Evolutionary conservation across 2,888 invertebrate genomes (phyloP), one percentile per base, ranked within the genome.

Genomic region (Stenchaetothrips biformis): DNA sequence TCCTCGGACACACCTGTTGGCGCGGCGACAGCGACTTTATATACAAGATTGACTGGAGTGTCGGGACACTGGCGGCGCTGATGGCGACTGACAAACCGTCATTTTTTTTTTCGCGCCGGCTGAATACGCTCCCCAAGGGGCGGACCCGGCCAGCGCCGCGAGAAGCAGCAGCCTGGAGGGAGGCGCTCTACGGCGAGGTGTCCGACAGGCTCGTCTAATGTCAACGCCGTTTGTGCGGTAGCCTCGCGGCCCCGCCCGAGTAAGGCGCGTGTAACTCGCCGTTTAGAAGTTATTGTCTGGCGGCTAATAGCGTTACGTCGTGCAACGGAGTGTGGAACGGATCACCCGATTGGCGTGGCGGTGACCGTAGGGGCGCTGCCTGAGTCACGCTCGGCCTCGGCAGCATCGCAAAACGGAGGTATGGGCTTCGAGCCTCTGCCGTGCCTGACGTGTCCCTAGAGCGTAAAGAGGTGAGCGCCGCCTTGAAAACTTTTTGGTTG

Each of bases 211-310:
- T 37, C 37, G 4, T 37, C 37, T n/a, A 4, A 4, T 37, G 37
- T 37, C 37, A 53, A 53, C 53, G 53, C 18, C 4, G 18, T 53
- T 18, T 53, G 53, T 4, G 53, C 67, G 21, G 67, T 74, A 74
- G 67, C 67, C 53, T 67, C 67, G 21, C n/a, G 4, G 67, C 67
- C 21, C 25, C 67, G 67, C 25, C 21, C 67, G n/a, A 25, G 25
- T 74, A 74, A 74, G 21, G 21, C 25, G 21, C 67, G 67, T 74
- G 67, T 74, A 74, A 74, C 67, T 21, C 21, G 67, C 21, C 67
- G 67, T 21, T 74, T 74, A 74, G 25, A 74, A 74, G 67, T 74
- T 74, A 74, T 59, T 59, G 59, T 59, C 59, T 59, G 53, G 37
- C 67, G 21, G 67, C 67, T 74, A 74, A 74, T 74, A 11, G 67